Base-by-base conservation (phyloP, 2,113 vertebrate species). In the Ammospiza caudacuta region DNA sequence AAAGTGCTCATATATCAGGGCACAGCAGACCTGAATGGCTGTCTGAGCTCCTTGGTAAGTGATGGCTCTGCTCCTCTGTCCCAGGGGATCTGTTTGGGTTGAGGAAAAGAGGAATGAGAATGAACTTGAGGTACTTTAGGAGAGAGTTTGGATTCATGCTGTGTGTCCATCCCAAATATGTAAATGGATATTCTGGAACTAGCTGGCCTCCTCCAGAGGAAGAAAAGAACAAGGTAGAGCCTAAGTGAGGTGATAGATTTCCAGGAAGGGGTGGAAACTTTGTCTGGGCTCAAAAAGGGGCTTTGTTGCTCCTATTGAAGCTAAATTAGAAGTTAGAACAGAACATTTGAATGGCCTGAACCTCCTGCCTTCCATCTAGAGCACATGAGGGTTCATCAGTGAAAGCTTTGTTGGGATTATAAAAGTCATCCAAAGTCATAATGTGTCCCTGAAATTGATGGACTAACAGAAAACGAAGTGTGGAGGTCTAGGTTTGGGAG, bases 301-400 rank as follows among this genome's bases (percentile, higher is more conserved):
- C 37, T 14, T 39, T 77, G 1, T 12, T 75, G 3, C 4, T 79
- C 39, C 27, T 44, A 0, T 2, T 31, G 37, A 25, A 67, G 3
- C 7, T 67, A 17, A 5, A 43, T 24, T 51, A 58, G 19, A 63
- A 12, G 7, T 35, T 18, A 74, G 21, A 84, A 41, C 6, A 70
- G 11, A 24, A 62, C 0, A 0, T 2, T 7, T 46, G n/a, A 23
- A 5, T 5, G 3, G 39, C 25, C 29, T 67, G 21, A 35, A 52
- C 43, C 4, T 2, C 59, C 9, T 1, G 1, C 4, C 29, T 67
- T 87, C 47, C 39, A n/a, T 61, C 9, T 63, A 8, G 1, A 68
- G 2, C 7, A 57, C 2, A 1, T 4, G 2, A 66, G 2, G 2
- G 0, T 18, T 46, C 7, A 27, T 4, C 21, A 47, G 3, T 47